A percentile compares a stretch with the other conserved stretches of the same genome.
phyloP scores from a whole-genome alignment of 2,888 invertebrate genomes.

The Liopterus haemorrhoidalis region DNA sequence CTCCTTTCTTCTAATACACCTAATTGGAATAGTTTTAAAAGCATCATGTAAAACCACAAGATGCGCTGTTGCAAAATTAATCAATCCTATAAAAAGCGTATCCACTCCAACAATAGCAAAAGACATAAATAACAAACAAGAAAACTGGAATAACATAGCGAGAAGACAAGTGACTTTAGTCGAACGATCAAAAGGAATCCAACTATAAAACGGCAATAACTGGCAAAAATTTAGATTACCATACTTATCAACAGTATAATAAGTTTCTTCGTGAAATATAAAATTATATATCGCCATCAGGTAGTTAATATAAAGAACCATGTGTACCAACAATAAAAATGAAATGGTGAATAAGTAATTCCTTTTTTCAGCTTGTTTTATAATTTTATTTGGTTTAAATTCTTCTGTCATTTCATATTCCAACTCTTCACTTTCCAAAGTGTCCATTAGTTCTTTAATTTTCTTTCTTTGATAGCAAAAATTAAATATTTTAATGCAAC shows the following conservation, averaged over 20 bases:
- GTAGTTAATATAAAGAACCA: no score
- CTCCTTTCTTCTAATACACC: constrained; percentile 26
- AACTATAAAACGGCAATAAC: constrained; percentile 28
- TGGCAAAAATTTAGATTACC: no score
- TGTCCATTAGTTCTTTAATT: constrained; percentile 28
- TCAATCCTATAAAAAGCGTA: constrained; percentile 40
- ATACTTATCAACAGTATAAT: no score
- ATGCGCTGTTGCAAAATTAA: constrained; percentile 40
- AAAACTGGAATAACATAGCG: constrained; percentile 40
- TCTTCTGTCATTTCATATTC: constrained; percentile 28
- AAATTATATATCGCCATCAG: no score
- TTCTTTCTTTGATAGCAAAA: constrained; percentile 29
- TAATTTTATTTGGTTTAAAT: constrained; percentile 25
- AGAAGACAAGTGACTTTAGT: constrained; percentile 36
- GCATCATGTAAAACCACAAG: constrained; percentile 40
- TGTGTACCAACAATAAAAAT: constrained; percentile 17
- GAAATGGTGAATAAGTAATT: constrained; percentile 22
- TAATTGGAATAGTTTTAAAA: constrained; percentile 35
- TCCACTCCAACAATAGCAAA: constrained; percentile 40
- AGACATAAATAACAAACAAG: constrained; percentile 39
- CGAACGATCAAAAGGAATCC: constrained; percentile 40
- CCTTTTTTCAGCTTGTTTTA: constrained; percentile 27
- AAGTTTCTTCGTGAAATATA: no score
- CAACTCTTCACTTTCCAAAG: constrained; percentile 22
- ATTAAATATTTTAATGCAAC: constrained; percentile 28